These are phyloP conservation scores for Phenganax marumi DNA, from an alignment of 92 coral and sea anemone genomes.

Conservation along the genomic window DNA sequence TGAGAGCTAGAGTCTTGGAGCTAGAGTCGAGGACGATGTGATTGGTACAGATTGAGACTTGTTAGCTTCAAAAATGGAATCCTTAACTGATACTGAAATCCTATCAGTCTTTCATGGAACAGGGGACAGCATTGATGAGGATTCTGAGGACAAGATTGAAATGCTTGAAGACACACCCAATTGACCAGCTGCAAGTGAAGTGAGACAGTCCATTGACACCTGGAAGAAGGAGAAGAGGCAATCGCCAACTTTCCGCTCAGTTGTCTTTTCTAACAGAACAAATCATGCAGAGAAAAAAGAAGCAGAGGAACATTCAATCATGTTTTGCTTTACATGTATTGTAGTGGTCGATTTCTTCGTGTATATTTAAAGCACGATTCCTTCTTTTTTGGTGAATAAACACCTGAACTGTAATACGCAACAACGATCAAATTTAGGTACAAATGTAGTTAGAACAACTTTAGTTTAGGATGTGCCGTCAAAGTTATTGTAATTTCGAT, in stretches of 20 bases:
- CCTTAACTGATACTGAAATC: conserved; percentile 46
- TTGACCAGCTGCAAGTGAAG: conserved; percentile 26
- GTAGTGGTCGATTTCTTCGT: too few species aligned
- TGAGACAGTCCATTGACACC: conserved; percentile 52
- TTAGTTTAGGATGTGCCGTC: too few species aligned
- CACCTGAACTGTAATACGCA: too few species aligned
- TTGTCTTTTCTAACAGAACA: too few species aligned
- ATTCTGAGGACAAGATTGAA: conserved; percentile 45
- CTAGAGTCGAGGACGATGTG: conserved; percentile 43
- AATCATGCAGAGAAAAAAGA: conserved; percentile 32
- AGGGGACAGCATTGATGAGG: conserved; percentile 27
- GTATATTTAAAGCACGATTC: too few species aligned
- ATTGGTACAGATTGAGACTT: neutral
- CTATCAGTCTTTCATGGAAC: conserved; percentile 49
- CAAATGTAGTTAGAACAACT: too few species aligned
- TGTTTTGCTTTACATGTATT: too few species aligned
- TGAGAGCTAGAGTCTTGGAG: conserved; percentile 62
- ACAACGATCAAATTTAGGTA: too few species aligned
- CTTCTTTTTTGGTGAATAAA: too few species aligned
- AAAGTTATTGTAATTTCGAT: too few species aligned
- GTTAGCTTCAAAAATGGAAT: neutral
- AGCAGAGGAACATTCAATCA: too few species aligned
- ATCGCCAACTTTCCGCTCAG: conserved; percentile 56
- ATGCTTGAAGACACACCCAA: conserved; percentile 41
- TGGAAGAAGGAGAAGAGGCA: conserved; percentile 43